These are phyloP conservation scores for Erythrolamprus reginae DNA, from an alignment of 2,113 vertebrate species.

Conservation along the genomic window DNA sequence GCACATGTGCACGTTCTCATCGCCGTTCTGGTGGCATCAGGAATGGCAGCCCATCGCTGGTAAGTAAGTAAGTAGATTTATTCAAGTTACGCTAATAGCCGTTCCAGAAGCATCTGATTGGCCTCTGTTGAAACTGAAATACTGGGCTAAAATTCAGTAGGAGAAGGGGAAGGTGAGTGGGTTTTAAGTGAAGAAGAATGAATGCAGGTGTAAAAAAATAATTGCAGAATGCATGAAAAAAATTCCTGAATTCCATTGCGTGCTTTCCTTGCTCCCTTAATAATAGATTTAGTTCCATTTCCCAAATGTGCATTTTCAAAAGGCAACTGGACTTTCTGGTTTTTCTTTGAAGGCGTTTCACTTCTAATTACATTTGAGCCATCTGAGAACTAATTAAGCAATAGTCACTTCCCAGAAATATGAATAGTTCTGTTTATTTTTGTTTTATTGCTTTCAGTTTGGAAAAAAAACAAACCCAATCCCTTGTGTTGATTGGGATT, in stretches of 20 bases:
- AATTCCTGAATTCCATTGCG: neutral
- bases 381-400: neutral
- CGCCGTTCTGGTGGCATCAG: too few relatives aligned
- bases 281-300: neutral
- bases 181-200: neutral
- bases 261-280: neutral
- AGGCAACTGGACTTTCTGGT: too few relatives aligned
- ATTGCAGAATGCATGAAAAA: neutral
- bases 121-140: neutral
- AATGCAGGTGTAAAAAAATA: neutral
- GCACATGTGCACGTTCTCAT: too few relatives aligned
- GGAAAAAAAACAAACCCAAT: neutral
- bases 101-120: neutral
- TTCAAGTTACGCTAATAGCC: neutral
- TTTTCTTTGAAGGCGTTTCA: too few relatives aligned
- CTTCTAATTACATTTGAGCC: neutral
- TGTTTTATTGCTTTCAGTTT: neutral
- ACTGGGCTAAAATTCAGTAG: neutral
- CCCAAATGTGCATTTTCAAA: too few relatives aligned
- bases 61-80: too few relatives aligned
- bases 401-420: neutral
- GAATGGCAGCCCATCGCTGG: too few relatives aligned
- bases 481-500: neutral
- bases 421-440: neutral
- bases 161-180: neutral